phyloP scores from a whole-genome alignment of 1,140 invertebrate genomes.

The Drosophila suzukii region DNA sequence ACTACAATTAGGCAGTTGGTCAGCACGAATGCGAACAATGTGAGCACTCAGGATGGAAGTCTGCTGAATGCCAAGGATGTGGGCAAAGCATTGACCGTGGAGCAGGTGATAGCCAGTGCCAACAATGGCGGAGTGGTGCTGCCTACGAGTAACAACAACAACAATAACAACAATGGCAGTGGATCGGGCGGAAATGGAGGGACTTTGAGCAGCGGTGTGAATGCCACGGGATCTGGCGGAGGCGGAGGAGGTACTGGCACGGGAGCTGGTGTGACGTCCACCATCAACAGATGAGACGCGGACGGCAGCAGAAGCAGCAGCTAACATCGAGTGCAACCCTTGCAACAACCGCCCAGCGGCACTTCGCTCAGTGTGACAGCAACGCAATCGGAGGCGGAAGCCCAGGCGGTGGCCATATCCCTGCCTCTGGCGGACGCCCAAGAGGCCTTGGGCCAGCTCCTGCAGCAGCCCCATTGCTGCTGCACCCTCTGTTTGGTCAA shows the following conservation, averaged over 20 bases:
- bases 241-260: conserved; percentile 6
- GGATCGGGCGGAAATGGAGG: conserved; percentile 38
- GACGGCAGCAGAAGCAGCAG: conserved; percentile 62
- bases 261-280: conserved; percentile 54
- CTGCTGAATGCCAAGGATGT: conserved; percentile 59
- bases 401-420: conserved; percentile 42
- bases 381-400: conserved; percentile 9
- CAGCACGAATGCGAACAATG: conserved; percentile 52
- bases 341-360: conserved; percentile 53
- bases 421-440: conserved; percentile 33
- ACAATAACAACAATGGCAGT: conserved; percentile 51
- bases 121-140: conserved; percentile 72
- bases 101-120: conserved; percentile 71
- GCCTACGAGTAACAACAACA: conserved; percentile 60
- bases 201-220: conserved; percentile 26
- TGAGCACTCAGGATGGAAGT: conserved; percentile 35
- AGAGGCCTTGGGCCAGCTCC: conserved; percentile 60
- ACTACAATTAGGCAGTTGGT: conserved; percentile 67
- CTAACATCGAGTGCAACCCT: conserved; percentile 70
- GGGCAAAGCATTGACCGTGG: conserved; percentile 66
- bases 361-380: conserved; percentile 52
- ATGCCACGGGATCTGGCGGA: conserved; percentile 12
- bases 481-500: conserved; percentile 70
- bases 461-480: conserved; percentile 53
- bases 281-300: conserved; percentile 82